Percentiles rank a stretch among this genome's conserved stretches.
These are phyloP conservation scores for Typhlomys cinereus DNA, from an alignment of 2,113 vertebrate species.

Conservation along the genomic window DNA sequence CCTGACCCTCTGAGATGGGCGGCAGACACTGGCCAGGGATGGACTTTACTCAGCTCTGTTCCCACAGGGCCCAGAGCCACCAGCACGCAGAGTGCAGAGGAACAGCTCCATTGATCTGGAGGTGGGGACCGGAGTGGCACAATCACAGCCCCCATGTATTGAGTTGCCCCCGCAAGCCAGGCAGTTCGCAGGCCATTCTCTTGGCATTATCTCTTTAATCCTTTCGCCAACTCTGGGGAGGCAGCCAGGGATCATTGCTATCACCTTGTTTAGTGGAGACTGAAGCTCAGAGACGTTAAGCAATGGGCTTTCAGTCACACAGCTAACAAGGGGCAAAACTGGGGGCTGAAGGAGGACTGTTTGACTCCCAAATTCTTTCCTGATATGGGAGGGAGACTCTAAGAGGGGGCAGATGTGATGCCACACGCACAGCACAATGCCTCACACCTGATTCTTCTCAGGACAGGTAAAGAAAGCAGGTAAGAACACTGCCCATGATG, in stretches of 20 bases:
- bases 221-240: neutral
- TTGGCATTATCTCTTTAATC: slow-evolving; percentile 59
- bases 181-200: neutral
- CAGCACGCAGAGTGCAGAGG: neutral
- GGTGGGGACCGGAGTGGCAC: slow-evolving; percentile 9
- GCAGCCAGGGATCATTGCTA: neutral
- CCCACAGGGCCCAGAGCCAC: slow-evolving; percentile 13
- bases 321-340: neutral
- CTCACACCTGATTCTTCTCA: neutral
- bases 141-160: slow-evolving; percentile 29
- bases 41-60: slow-evolving; percentile 26
- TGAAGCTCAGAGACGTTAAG: slow-evolving; percentile 53
- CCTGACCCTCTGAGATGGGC: slow-evolving; percentile 31
- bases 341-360: neutral
- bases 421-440: neutral
- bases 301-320: neutral
- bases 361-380: neutral
- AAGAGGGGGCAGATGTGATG: neutral
- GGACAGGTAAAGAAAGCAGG: neutral
- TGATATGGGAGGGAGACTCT: rapidly evolving
- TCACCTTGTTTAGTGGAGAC: neutral
- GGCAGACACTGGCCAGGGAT: neutral
- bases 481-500: neutral
- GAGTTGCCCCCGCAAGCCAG: slow-evolving; percentile 38
- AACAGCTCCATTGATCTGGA: slow-evolving; percentile 55